Evolutionary conservation across 2,888 invertebrate species (phyloP).

Genomic region (Apeira syringaria): DNA sequence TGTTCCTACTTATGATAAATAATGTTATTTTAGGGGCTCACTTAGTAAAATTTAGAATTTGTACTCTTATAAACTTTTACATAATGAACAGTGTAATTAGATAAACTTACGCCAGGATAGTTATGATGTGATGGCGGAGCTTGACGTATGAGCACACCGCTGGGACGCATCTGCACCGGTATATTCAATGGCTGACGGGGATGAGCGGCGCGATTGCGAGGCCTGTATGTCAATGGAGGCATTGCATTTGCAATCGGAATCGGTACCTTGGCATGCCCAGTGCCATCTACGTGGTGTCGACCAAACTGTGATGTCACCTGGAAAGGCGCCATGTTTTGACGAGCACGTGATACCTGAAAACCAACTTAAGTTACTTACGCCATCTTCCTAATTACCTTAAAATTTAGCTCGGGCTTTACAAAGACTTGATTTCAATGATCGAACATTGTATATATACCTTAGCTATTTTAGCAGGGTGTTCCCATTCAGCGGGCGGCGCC

Average conservation of each 20-base stretch:
- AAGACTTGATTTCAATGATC: no score
- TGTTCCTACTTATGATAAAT: no score
- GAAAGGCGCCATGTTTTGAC: conserved; percentile 5
- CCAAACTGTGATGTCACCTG: conserved; percentile 6
- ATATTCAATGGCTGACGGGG: neutral
- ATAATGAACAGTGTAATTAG: no score
- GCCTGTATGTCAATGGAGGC: conserved; percentile 39
- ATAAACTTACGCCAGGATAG: conserved; percentile 15
- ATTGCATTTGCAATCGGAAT: conserved; percentile 59
- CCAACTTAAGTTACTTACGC: no score
- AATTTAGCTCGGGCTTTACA: no score
- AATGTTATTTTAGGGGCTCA: no score
- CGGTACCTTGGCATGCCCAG: conserved; percentile 18
- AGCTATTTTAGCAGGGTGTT: conserved; percentile 96
- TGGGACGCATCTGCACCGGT: neutral
- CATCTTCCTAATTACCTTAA: no score
- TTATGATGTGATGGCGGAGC: neutral
- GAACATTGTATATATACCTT: no score
- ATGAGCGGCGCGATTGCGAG: neutral
- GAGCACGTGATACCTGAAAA: conserved; percentile 17
- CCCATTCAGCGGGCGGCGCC: conserved; percentile 95
- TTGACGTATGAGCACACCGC: conserved; percentile 1
- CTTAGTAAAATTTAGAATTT: no score
- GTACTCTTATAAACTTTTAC: no score
- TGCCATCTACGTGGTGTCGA: conserved; percentile 13